Conservation (phyloP, 2,113 vertebrate species). For the Notarius lentiginosus region DNA sequence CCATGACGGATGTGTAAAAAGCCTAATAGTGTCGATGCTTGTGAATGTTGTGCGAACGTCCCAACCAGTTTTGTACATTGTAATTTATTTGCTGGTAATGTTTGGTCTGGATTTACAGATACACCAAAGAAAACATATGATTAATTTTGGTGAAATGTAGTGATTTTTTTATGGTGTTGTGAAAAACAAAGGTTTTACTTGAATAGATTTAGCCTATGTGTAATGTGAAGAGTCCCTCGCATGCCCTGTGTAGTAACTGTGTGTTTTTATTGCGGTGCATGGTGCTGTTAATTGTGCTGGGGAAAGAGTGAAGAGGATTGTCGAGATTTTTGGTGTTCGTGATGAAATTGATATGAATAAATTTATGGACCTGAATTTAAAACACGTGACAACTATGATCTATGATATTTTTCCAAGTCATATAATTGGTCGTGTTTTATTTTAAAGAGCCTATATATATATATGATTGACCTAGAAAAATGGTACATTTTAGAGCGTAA, state of each 20-base stretch:
- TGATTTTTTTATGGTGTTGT: constrained; percentile 82
- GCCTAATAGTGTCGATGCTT: constrained; percentile 79
- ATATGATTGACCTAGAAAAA: too few relatives aligned
- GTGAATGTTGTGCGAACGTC: constrained; percentile 88
- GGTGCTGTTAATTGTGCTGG: constrained; percentile 78
- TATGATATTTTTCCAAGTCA: constrained; percentile 32
- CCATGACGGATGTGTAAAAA: constrained; percentile 86
- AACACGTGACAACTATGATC: constrained; percentile 58
- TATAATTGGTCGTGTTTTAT: constrained; percentile 4
- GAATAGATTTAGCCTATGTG: constrained; percentile 80
- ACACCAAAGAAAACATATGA: constrained; percentile 96
- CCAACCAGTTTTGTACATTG: constrained; percentile 92
- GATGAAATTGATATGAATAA: constrained; percentile 63
- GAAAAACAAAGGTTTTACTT: constrained; percentile 85
- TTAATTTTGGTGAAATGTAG: constrained; percentile 89
- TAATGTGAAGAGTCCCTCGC: constrained; percentile 88
- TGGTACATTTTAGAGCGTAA: not conserved
- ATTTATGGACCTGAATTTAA: constrained; percentile 64
- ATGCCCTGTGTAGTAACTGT: constrained; percentile 80
- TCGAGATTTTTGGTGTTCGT: constrained; percentile 72
- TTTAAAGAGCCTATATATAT: not conserved
- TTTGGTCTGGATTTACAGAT: constrained; percentile 82
- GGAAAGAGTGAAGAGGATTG: constrained; percentile 64
- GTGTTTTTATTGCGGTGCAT: constrained; percentile 85
- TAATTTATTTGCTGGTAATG: constrained; percentile 97